These are phyloP conservation scores for Sturnus vulgaris DNA, from an alignment of 2,113 vertebrate species.

Conservation along the genomic window DNA sequence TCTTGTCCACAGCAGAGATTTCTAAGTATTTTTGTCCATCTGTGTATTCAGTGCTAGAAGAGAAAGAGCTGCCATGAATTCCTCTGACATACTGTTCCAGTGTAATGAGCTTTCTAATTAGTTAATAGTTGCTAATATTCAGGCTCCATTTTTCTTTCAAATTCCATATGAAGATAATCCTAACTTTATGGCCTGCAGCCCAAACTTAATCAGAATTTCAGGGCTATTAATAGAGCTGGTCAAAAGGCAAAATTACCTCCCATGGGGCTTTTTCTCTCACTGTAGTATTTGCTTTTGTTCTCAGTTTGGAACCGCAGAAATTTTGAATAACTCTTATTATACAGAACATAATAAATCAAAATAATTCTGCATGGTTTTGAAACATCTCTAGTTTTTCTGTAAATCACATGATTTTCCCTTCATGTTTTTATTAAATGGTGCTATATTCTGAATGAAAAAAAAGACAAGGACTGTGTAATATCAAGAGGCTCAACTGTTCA, in stretches of 20 bases:
- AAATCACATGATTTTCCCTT: background rate
- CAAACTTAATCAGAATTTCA: background rate
- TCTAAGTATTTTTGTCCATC: background rate
- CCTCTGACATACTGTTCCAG: background rate
- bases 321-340: background rate
- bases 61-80: background rate
- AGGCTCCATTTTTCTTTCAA: slow-evolving; percentile 7
- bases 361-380: background rate
- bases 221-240: background rate
- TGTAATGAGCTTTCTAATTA: background rate
- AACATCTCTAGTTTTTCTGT: background rate
- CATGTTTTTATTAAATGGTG: background rate
- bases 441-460: background rate
- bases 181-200: background rate
- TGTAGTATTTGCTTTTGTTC: background rate
- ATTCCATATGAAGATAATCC: background rate
- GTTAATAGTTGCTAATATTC: background rate
- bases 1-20: background rate
- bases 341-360: background rate
- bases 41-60: background rate
- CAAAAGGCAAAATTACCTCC: background rate
- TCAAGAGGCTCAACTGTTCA: background rate
- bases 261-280: background rate
- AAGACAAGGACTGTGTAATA: background rate
- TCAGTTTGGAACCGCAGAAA: background rate